Percentiles rank a stretch among this genome's conserved stretches.
These are phyloP conservation scores for Lacerta agilis DNA, from an alignment of 2,797 vertebrate genomes.

Conservation along the genomic window DNA sequence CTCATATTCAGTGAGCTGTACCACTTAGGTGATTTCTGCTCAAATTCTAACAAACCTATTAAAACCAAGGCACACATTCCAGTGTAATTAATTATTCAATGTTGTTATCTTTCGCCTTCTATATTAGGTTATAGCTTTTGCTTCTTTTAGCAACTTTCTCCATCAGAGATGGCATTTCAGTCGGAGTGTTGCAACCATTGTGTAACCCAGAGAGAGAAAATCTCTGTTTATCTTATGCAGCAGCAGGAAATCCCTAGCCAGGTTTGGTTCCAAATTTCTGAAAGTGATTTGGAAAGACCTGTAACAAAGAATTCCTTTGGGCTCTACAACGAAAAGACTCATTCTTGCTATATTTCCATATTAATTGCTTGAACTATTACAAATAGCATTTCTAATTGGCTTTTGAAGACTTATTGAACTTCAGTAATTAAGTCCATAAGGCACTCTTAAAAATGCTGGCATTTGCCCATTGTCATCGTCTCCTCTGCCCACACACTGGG, in stretches of 20 bases:
- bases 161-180: constrained; percentile 36
- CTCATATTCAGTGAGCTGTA: constrained; percentile 18
- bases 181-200: constrained; percentile 34
- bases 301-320: constrained; percentile 71
- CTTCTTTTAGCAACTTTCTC: constrained; percentile 40
- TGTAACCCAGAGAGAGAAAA: constrained; percentile 55
- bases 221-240: constrained; percentile 67
- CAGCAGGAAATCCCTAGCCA: constrained; percentile 71
- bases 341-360: constrained; percentile 71
- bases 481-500: constrained; percentile 60
- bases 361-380: constrained; percentile 72
- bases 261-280: constrained; percentile 69
- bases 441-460: constrained; percentile 64
- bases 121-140: constrained; percentile 25
- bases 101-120: constrained; percentile 7
- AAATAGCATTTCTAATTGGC: constrained; percentile 70
- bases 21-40: constrained; percentile 3
- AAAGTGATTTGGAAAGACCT: constrained; percentile 71
- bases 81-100: constrained; percentile 53
- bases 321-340: constrained; percentile 57
- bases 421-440: constrained; percentile 70
- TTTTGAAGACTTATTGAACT: constrained; percentile 74
- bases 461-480: constrained; percentile 55
- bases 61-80: constrained; percentile 53
- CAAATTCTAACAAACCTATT: constrained; percentile 51